A percentile compares a stretch with the other conserved stretches of the same genome.
phyloP scores from a whole-genome alignment of 1,140 invertebrate species.

The Caenorhabditis remanei region DNA sequence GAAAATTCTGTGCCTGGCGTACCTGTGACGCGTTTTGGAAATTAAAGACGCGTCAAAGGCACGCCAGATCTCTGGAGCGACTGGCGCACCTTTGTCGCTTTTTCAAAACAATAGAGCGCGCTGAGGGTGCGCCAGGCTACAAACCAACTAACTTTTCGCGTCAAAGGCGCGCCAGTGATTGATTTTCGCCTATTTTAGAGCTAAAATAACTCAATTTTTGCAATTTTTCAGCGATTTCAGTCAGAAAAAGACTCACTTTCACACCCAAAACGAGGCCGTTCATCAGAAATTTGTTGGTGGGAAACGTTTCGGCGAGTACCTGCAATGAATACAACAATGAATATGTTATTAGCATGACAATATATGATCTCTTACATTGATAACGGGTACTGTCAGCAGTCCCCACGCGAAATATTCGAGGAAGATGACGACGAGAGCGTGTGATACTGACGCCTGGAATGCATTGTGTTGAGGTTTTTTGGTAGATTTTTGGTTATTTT shows the following conservation, averaged over 20 bases:
- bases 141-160: no score
- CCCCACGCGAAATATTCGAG: conserved; percentile 99
- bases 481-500: neutral
- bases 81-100: no score
- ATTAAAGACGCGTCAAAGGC: no score
- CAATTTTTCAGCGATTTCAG: no score
- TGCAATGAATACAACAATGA: no score
- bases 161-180: no score
- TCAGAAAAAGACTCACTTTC: conserved; percentile 82
- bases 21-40: no score
- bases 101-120: no score
- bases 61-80: no score
- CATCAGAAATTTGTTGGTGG: conserved; percentile 98
- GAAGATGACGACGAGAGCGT: conserved; percentile 98
- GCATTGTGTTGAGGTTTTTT: neutral
- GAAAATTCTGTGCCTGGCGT: no score
- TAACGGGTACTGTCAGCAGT: conserved; percentile 95
- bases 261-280: conserved; percentile 99
- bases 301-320: conserved; percentile 95
- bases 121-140: no score
- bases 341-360: neutral
- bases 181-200: neutral
- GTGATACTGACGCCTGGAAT: conserved; percentile 83
- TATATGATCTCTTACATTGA: conserved; percentile 84
- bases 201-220: neutral